phyloP scores from a whole-genome alignment of 1,140 invertebrate genomes.

The Procambarus virginalis region DNA sequence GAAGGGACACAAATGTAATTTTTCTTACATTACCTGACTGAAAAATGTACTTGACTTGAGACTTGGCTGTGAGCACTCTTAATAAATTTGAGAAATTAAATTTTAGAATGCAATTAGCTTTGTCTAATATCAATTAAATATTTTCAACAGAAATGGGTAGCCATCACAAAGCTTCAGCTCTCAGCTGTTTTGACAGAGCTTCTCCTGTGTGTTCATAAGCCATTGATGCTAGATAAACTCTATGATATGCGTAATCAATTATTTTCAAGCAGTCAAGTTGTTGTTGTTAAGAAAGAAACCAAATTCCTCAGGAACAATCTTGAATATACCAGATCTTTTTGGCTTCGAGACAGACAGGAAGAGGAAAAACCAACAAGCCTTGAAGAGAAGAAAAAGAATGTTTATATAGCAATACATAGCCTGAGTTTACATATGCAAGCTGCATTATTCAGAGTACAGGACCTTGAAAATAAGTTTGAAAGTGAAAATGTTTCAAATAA shows the following conservation, averaged over 20 bases:
- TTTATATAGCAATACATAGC: conserved; percentile 35
- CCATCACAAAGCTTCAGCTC: conserved; percentile 33
- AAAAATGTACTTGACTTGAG: too few relatives aligned
- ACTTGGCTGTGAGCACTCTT: too few relatives aligned
- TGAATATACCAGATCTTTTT: conserved; percentile 40
- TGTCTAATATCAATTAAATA: not conserved
- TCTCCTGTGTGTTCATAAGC: conserved; percentile 17
- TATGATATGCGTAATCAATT: not conserved
- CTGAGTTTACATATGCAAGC: conserved; percentile 41
- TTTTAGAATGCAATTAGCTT: not conserved
- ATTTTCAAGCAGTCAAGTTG: not conserved
- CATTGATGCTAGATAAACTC: not conserved
- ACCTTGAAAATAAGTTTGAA: conserved; percentile 36
- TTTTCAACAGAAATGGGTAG: conserved; percentile 29
- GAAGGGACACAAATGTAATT: too few relatives aligned
- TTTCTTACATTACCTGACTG: too few relatives aligned
- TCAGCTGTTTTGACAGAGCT: conserved; percentile 43
- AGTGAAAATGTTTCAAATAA: not conserved
- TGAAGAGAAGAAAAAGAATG: conserved; percentile 51
- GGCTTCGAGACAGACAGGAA: conserved; percentile 13
- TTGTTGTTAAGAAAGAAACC: not conserved
- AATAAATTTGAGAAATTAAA: not conserved
- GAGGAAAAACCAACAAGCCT: not conserved
- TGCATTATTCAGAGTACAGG: conserved; percentile 39
- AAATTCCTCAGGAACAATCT: conserved; percentile 15